Conservation (phyloP, 64 coral and sea anemone species). For the Astreopora myriophthalma region DNA sequence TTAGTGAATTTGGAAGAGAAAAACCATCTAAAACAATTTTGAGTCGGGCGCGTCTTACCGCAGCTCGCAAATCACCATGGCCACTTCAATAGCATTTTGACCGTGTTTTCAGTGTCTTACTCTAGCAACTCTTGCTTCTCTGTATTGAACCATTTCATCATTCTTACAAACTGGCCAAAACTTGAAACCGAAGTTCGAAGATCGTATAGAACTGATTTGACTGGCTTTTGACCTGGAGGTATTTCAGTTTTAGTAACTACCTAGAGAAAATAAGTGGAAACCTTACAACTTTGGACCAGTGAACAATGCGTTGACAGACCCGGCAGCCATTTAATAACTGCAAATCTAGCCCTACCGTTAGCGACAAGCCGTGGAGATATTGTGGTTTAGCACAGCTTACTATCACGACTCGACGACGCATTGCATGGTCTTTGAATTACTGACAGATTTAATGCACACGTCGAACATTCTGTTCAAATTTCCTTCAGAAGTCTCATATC, state of each 20-base stretch:
- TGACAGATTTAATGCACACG: neutral
- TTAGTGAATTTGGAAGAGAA: neutral
- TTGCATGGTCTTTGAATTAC: neutral
- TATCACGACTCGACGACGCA: slow-evolving; percentile 8
- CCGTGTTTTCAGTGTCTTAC: too few species aligned
- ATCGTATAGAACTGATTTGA: too few species aligned
- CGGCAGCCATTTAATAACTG: neutral
- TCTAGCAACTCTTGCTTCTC: too few species aligned
- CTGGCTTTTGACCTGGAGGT: too few species aligned
- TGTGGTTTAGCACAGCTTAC: neutral
- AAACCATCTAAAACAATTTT: neutral
- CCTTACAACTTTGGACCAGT: neutral
- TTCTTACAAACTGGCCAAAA: too few species aligned
- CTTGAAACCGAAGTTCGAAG: too few species aligned
- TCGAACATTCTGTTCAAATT: neutral
- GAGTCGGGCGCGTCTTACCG: too few species aligned
- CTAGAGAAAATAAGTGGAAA: neutral
- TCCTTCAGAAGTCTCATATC: neutral
- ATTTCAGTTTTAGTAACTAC: neutral
- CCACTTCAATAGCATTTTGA: too few species aligned
- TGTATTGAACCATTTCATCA: too few species aligned
- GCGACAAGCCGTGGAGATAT: slow-evolving; percentile 8
- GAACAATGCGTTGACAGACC: neutral
- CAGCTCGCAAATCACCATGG: too few species aligned
- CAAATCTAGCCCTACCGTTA: slow-evolving; percentile 31